These are phyloP conservation scores for Mus musculus DNA, from an alignment of 2,113 vertebrate species.

Conservation along the genomic window DNA sequence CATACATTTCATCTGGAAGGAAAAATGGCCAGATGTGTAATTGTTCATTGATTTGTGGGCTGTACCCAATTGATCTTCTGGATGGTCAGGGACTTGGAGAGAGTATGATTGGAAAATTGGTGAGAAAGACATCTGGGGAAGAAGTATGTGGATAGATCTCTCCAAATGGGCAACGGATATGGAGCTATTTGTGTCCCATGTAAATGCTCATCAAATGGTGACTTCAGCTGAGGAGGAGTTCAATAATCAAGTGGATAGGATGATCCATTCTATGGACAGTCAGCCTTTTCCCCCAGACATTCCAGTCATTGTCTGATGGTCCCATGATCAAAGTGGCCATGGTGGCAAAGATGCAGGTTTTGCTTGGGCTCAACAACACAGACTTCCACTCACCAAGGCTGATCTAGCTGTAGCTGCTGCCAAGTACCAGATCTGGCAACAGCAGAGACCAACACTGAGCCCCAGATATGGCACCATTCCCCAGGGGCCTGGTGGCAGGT, in stretches of 20 bases:
- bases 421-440: background rate
- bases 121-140: background rate
- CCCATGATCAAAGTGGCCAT: background rate
- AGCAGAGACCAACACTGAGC: background rate
- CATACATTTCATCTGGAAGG: background rate
- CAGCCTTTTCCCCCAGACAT: background rate
- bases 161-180: background rate
- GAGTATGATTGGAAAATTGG: background rate
- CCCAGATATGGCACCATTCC: background rate
- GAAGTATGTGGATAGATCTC: background rate
- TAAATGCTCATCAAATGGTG: background rate
- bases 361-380: background rate
- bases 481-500: background rate
- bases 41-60: background rate
- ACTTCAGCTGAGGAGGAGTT: background rate
- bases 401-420: background rate
- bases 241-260: background rate
- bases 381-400: background rate
- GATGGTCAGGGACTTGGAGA: background rate
- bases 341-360: background rate
- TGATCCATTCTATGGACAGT: background rate
- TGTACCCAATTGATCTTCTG: background rate
- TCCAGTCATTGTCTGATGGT: background rate
- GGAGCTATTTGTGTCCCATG: background rate
- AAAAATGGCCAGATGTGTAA: background rate